Base-by-base conservation (phyloP, 2,888 invertebrate genomes). In the Plagodis dolabraria region DNA sequence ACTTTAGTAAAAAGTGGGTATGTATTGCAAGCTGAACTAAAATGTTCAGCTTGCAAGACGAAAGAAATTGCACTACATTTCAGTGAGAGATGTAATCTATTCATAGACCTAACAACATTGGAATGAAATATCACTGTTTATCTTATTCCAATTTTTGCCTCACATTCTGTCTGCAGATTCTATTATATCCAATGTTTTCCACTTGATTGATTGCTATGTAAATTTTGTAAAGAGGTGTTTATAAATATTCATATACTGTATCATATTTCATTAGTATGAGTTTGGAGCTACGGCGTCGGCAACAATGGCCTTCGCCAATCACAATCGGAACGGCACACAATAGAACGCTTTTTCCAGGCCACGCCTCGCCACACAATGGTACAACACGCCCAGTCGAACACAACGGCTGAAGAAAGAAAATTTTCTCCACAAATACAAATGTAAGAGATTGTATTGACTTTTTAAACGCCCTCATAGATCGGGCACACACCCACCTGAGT, bases 381-480 rank as follows among this genome's bases (percentile, higher is more conserved):
- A 72, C 77, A 78, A 85, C 87, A 90, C 91, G 92, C 91, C 92
- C 91, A 89, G 87, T 68, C 71, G 71, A 72, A 80, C 81, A 75
- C 81, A 75, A 76, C 78, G 77, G 78, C 79, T 77, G 77, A 82
- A 88, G 83, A 86, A 90, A 90, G 90, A 89, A 91, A 90, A 89
- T 89, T 89, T 89, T 83, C 90, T 89, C 82, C 78, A 82, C 87
- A 85, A 89, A 88, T 80, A 86, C 85, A 84, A 82, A 85, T 83
- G 83, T 82, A 83, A 85, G 83, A 85, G 87, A 90, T 89, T 88
- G 88, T 91, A 91, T 92, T 89, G 92, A 92, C 91, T 92, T 92
- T 92, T 91, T 89, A 89, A 90, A 92, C 91, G 92, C 91, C 92
- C 89, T 87, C 86, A 84, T 88, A 87, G 87, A 89, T 83, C 74